Evolutionary conservation across 2,797 vertebrate species (phyloP).

Genomic region (Merluccius polli): DNA sequence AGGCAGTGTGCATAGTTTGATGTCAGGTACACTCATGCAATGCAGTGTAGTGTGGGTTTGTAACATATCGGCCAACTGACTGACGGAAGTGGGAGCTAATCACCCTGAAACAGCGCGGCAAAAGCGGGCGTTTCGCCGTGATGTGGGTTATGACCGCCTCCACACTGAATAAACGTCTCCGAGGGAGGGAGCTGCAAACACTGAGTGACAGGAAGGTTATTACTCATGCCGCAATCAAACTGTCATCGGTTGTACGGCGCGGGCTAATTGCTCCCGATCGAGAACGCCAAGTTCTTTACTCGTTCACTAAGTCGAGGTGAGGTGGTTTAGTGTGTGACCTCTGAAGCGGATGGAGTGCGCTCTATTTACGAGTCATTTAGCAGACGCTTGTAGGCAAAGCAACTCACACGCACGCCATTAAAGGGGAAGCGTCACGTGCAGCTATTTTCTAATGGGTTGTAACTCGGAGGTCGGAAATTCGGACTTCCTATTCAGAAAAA

Average conservation of each 20-base stretch:
- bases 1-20: constrained; percentile 71
- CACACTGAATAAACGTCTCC: neutral
- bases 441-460: neutral
- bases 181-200: neutral
- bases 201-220: neutral
- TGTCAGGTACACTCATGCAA: constrained; percentile 70
- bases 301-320: too few species aligned
- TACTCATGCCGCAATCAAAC: neutral
- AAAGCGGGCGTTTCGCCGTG: constrained; percentile 17
- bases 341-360: too few species aligned
- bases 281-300: too few species aligned
- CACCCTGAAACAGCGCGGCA: constrained; percentile 55
- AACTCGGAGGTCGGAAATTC: too few species aligned
- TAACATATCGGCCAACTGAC: constrained; percentile 71
- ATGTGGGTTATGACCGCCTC: neutral
- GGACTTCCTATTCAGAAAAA: too few species aligned
- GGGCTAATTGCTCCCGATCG: neutral
- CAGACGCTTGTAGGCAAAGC: neutral
- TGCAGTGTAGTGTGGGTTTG: constrained; percentile 66
- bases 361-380: neutral
- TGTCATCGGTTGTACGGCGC: neutral
- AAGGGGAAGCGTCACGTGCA: neutral
- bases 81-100: constrained; percentile 62
- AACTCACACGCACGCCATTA: neutral
- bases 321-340: too few species aligned